Evolutionary conservation across 1,140 invertebrate species (phyloP).

Genomic region (Batillaria attramentaria): DNA sequence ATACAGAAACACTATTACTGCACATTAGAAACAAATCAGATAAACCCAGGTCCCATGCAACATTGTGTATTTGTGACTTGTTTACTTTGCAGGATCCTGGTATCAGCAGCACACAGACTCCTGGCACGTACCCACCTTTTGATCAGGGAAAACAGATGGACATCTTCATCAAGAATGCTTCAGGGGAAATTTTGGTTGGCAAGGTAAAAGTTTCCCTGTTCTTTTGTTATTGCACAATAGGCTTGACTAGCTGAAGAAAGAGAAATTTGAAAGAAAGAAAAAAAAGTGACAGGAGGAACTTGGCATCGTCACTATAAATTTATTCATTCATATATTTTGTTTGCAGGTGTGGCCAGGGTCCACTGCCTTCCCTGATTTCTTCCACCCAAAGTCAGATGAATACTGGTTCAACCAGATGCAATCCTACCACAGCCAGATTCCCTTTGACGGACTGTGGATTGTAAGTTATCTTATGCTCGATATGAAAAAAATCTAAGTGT

Average conservation of each 20-base stretch:
- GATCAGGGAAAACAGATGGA: constrained; percentile 59
- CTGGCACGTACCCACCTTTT: constrained; percentile 58
- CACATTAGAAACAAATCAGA: no score
- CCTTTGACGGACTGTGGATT: constrained; percentile 75
- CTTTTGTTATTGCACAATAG: background rate
- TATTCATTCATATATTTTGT: no score
- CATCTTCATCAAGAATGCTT: constrained; percentile 63
- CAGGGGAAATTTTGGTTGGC: constrained; percentile 57
- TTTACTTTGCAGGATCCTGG: constrained; percentile 67
- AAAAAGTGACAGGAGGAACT: no score
- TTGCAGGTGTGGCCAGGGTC: constrained; percentile 42
- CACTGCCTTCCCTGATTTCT: constrained; percentile 85
- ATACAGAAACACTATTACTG: no score
- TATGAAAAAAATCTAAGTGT: background rate
- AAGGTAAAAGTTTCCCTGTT: constrained; percentile 44
- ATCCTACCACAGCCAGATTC: constrained; percentile 77
- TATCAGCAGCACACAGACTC: constrained; percentile 60
- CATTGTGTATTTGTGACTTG: no score
- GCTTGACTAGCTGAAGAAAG: background rate
- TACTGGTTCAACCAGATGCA: constrained; percentile 85
- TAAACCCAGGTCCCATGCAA: no score
- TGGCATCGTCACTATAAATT: no score
- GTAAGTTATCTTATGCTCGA: constrained; percentile 39
- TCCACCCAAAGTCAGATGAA: constrained; percentile 78
- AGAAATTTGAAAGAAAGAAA: background rate